These are phyloP conservation scores for Drosophila punjabiensis DNA, from an alignment of 1,140 invertebrate genomes.

Conservation along the genomic window DNA sequence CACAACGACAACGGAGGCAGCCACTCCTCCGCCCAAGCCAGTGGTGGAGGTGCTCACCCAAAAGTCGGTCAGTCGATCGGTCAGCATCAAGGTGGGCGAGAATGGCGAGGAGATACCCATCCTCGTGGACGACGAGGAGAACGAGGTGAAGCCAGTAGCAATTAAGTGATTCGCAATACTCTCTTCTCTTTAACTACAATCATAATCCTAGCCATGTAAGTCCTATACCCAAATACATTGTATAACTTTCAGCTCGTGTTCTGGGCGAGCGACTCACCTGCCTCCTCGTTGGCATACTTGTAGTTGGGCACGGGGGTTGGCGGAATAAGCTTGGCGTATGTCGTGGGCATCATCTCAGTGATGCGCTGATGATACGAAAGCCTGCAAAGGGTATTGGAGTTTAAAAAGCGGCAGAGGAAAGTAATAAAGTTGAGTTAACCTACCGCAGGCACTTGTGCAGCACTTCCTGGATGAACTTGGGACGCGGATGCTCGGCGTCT, in stretches of 20 bases:
- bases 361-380: constrained; percentile 98
- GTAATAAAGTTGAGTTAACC: constrained; percentile 1
- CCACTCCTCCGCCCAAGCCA: constrained; percentile 30
- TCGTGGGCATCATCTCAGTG: constrained; percentile 95
- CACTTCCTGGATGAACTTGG: constrained; percentile 98
- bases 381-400: constrained; percentile 86
- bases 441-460: constrained; percentile 95
- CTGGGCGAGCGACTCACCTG: constrained; percentile 87
- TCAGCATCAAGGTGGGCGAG: constrained; percentile 79
- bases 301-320: constrained; percentile 91
- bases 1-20: constrained; percentile 15
- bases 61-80: constrained; percentile 80
- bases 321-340: constrained; percentile 94
- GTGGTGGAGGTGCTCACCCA: constrained; percentile 77
- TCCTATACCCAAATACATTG: constrained; percentile 7
- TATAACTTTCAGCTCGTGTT: neutral
- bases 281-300: constrained; percentile 93
- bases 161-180: neutral
- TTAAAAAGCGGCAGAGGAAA: neutral
- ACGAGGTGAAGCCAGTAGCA: constrained; percentile 70
- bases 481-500: constrained; percentile 96
- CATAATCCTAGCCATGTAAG: constrained; percentile 20
- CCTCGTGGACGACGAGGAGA: constrained; percentile 72
- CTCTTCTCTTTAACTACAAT: neutral
- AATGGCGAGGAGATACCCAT: constrained; percentile 82